These are phyloP conservation scores for Malacoraja senta DNA, from an alignment of 2,797 vertebrate genomes.

Conservation along the genomic window DNA sequence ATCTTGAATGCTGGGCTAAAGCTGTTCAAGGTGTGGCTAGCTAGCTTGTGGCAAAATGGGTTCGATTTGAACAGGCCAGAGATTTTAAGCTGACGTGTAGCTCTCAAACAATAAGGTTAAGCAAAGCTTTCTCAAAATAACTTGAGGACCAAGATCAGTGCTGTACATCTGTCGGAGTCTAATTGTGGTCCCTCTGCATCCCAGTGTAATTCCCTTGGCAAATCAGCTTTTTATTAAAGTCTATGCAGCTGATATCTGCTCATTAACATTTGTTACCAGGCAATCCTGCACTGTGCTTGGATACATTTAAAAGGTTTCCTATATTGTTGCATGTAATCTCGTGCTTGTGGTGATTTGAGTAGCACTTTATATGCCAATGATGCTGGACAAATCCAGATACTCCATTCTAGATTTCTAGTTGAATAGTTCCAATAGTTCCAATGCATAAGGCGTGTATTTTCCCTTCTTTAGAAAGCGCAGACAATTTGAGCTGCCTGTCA, in stretches of 20 bases:
- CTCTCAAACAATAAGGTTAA: neutral
- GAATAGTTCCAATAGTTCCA: neutral
- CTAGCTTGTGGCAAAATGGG: neutral
- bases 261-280: constrained; percentile 22
- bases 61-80: neutral
- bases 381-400: neutral
- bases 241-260: constrained; percentile 18
- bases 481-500: neutral
- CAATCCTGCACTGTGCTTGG: neutral
- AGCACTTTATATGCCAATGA: neutral
- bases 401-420: neutral
- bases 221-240: constrained; percentile 4
- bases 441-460: too few species aligned
- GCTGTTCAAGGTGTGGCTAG: too few species aligned
- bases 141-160: neutral
- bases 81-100: neutral
- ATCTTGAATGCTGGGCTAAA: neutral
- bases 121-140: constrained; percentile 6
- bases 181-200: neutral
- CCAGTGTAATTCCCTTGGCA: neutral
- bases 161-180: constrained; percentile 25
- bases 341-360: constrained; percentile 21
- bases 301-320: neutral
- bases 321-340: neutral
- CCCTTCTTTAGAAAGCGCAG: too few species aligned